A percentile compares a stretch with the other conserved stretches of the same genome.
Evolutionary conservation across 2,888 invertebrate species (phyloP).

Genomic region (Mechanitis messenoides): DNA sequence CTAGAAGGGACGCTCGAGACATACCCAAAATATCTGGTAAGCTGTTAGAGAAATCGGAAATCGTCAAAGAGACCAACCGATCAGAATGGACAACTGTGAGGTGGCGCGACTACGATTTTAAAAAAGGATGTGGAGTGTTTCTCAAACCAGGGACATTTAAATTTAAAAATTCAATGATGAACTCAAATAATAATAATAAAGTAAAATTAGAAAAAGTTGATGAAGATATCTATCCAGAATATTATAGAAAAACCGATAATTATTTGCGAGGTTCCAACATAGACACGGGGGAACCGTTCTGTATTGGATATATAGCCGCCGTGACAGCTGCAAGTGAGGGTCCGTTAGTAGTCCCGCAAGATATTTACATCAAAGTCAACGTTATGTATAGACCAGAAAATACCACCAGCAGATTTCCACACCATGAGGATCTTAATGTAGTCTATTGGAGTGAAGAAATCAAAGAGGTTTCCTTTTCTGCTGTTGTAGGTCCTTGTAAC

Average conservation of each 20-base stretch:
- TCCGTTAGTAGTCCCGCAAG: constrained; percentile 70
- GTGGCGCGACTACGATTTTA: constrained; percentile 79
- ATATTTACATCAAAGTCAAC: constrained; percentile 80
- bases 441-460: constrained; percentile 88
- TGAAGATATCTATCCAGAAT: constrained; percentile 86
- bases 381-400: constrained; percentile 87
- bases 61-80: constrained; percentile 53
- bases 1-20: constrained; percentile 57
- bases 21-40: constrained; percentile 68
- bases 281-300: constrained; percentile 85
- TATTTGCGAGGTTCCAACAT: constrained; percentile 82
- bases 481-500: constrained; percentile 82
- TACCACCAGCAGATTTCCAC: constrained; percentile 78
- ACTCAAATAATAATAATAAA: constrained; percentile 38
- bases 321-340: constrained; percentile 76
- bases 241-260: constrained; percentile 84
- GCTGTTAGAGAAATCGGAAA: constrained; percentile 52
- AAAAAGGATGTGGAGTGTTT: constrained; percentile 82
- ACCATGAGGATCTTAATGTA: constrained; percentile 82
- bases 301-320: constrained; percentile 81
- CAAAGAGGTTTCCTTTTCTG: constrained; percentile 74
- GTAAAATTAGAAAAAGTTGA: constrained; percentile 75
- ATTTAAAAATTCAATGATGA: constrained; percentile 61
- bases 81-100: constrained; percentile 70
- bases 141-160: constrained; percentile 79